Percentiles rank a stretch among this genome's conserved stretches.
Conservation (phyloP, 35 echinoderm and acorn worm species). For the Heliocidaris tuberculata region DNA sequence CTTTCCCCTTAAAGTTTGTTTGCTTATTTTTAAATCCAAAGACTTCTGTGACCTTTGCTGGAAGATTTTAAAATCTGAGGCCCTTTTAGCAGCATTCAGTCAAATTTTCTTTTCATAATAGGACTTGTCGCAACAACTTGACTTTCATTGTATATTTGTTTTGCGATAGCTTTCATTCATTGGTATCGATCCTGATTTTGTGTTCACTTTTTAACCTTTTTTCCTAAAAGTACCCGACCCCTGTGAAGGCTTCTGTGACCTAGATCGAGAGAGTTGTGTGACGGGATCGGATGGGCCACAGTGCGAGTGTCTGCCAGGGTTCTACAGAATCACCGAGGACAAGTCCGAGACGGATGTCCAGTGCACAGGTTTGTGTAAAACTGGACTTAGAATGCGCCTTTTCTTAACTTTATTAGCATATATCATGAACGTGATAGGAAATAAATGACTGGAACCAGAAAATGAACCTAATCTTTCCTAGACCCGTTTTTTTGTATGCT, state of each 20-base stretch:
- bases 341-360: not conserved
- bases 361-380: not conserved
- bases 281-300: not conserved
- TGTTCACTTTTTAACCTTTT: not conserved
- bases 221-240: not conserved
- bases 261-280: not conserved
- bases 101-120: no score
- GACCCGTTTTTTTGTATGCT: not conserved
- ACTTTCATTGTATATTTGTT: no score
- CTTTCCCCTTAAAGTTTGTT: no score
- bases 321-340: not conserved
- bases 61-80: no score
- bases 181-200: not conserved
- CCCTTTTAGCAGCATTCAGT: no score
- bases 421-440: no score
- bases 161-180: not conserved
- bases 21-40: no score
- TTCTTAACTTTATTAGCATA: no score
- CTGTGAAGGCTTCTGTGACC: constrained; percentile 20
- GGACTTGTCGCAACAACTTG: no score
- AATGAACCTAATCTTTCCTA: not conserved
- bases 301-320: constrained; percentile 33
- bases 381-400: not conserved
- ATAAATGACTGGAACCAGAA: no score
- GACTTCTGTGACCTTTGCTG: no score